Conservation (phyloP, 1,140 invertebrate species). For the Philopotamus ludificatus region DNA sequence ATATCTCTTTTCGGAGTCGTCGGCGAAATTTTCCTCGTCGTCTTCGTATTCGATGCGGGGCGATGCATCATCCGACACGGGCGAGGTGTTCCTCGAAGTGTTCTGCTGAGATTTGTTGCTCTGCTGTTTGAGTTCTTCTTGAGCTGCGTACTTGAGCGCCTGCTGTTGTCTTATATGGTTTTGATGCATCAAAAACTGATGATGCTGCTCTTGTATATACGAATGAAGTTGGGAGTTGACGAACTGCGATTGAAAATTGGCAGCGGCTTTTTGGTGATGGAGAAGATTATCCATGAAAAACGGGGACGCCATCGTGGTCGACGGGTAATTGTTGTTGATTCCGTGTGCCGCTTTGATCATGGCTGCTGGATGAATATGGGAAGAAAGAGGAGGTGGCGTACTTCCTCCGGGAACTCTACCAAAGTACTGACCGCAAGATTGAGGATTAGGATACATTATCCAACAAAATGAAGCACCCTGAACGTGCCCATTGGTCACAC, state of each 20-base stretch:
- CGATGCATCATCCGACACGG: slow-evolving; percentile 31
- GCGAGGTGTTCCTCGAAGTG: slow-evolving; percentile 28
- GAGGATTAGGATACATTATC: slow-evolving; percentile 41
- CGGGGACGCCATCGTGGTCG: slow-evolving; percentile 49
- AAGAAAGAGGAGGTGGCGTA: slow-evolving; percentile 13
- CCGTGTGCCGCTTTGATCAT: slow-evolving; percentile 35
- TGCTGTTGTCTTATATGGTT: slow-evolving; percentile 48
- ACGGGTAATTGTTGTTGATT: slow-evolving; percentile 35
- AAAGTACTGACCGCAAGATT: slow-evolving; percentile 28
- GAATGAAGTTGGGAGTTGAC: slow-evolving; percentile 52
- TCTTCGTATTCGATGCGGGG: slow-evolving; percentile 36
- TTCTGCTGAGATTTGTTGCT: slow-evolving; percentile 9
- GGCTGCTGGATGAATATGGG: slow-evolving; percentile 17
- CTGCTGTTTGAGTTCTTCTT: slow-evolving; percentile 24
- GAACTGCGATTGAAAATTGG: slow-evolving; percentile 53
- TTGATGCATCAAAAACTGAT: slow-evolving; percentile 43
- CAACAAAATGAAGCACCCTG: not conserved
- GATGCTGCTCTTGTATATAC: slow-evolving; percentile 48
- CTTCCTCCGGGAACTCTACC: slow-evolving; percentile 25
- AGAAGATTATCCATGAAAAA: slow-evolving; percentile 54
- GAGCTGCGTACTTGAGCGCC: slow-evolving; percentile 32
- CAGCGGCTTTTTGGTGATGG: slow-evolving; percentile 50
- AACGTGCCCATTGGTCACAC: slow-evolving; percentile 19
- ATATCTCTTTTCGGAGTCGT: slow-evolving; percentile 14
- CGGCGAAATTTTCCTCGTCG: slow-evolving; percentile 31